Evolutionary conservation across 2,113 vertebrate genomes (phyloP).

Genomic region (Microtus oregoni): DNA sequence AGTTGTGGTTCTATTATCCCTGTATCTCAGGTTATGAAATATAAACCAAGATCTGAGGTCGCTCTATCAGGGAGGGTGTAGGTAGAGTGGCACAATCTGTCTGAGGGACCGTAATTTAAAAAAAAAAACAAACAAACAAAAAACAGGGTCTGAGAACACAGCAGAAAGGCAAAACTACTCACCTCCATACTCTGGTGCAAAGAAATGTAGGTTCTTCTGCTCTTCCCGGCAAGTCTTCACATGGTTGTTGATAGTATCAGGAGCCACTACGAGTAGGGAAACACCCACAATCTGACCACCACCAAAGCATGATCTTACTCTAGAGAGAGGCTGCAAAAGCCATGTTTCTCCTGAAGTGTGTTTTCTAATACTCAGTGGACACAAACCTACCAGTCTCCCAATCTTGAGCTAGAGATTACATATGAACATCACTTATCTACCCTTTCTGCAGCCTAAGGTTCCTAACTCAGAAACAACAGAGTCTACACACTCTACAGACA

Average conservation of each 20-base stretch:
- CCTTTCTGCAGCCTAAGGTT: conserved; percentile 32
- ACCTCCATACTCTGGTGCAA: conserved; percentile 99
- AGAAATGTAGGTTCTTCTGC: conserved; percentile 99
- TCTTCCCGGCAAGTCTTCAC: conserved; percentile 99
- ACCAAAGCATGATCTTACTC: conserved; percentile 54
- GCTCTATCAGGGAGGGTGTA: neutral
- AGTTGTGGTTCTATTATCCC: neutral
- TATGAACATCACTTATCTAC: neutral
- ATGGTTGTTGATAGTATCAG: conserved; percentile 99
- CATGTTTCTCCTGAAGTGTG: conserved; percentile 23
- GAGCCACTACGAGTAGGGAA: conserved; percentile 91
- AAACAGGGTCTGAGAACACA: neutral
- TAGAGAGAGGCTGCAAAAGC: conserved; percentile 44
- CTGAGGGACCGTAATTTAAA: neutral
- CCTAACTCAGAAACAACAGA: conserved; percentile 28
- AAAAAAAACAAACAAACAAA: no score
- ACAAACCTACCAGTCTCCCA: neutral
- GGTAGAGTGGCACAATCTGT: neutral
- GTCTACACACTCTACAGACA: neutral
- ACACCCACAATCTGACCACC: conserved; percentile 67
- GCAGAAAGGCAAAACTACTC: conserved; percentile 40
- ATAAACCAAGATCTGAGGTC: neutral
- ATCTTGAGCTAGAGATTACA: conserved; percentile 23
- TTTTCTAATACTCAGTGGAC: conserved; percentile 35
- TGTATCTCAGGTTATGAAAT: neutral